phyloP scores from a whole-genome alignment of 1,140 invertebrate genomes.

The Megathymus violae region DNA sequence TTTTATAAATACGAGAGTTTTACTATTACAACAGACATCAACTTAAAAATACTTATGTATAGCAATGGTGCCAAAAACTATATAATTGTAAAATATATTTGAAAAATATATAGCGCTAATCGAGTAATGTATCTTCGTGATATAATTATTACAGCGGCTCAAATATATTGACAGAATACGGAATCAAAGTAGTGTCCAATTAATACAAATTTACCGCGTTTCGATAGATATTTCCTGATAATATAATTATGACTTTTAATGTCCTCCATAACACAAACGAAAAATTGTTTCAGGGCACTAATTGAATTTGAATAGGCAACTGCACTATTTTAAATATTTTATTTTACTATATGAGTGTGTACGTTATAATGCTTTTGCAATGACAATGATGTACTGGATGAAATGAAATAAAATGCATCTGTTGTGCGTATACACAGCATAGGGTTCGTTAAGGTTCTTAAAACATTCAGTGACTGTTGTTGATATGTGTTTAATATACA shows the following conservation, averaged over 20 bases:
- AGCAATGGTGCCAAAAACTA: too few relatives aligned
- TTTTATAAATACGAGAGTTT: too few relatives aligned
- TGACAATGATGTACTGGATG: background rate
- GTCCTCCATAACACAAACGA: background rate
- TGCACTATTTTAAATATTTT: background rate
- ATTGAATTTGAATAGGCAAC: background rate
- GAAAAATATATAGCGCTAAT: too few relatives aligned
- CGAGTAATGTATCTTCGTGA: too few relatives aligned
- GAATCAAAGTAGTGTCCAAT: background rate
- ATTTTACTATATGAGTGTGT: background rate
- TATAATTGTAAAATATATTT: too few relatives aligned
- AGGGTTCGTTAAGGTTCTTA: slow-evolving; percentile 40
- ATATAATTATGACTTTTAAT: background rate
- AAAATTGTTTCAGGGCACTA: background rate
- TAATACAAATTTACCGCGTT: background rate
- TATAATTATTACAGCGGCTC: background rate
- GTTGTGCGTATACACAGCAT: slow-evolving; percentile 56
- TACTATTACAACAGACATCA: too few relatives aligned
- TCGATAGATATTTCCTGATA: background rate
- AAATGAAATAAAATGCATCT: slow-evolving; percentile 30
- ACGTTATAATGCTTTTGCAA: background rate
- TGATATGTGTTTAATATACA: slow-evolving; percentile 65
- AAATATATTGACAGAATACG: background rate
- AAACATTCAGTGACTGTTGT: slow-evolving; percentile 51
- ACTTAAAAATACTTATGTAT: too few relatives aligned